phyloP scores from a whole-genome alignment of 2,888 invertebrate species.

The Alitta virens region DNA sequence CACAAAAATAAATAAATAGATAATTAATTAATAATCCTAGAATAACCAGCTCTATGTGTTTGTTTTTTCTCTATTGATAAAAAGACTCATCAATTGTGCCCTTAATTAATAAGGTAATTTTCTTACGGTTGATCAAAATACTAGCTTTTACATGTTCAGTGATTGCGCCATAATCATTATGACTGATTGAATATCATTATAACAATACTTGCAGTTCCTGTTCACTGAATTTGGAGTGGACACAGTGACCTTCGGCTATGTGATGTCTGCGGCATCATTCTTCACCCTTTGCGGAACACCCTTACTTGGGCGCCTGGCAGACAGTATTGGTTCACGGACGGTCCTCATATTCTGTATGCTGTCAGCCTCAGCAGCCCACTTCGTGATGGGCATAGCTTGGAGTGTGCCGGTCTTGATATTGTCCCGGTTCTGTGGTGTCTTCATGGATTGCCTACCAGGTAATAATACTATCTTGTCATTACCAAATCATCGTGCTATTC shows the following conservation, averaged over 20 bases:
- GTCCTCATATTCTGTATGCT: constrained; percentile 5
- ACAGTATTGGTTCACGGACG: constrained; percentile 2
- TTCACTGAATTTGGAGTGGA: constrained; percentile 2
- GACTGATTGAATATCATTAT: too few relatives aligned
- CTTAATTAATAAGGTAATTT: too few relatives aligned
- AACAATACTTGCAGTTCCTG: too few relatives aligned
- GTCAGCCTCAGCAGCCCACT: neutral
- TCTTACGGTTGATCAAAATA: too few relatives aligned
- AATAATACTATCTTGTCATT: neutral
- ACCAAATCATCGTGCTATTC: too few relatives aligned
- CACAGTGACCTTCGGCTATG: constrained; percentile 5
- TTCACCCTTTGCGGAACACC: constrained; percentile 1
- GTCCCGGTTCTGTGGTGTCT: neutral
- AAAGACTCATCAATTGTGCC: too few relatives aligned
- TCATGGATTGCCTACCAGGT: constrained; percentile 4
- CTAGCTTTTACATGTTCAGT: too few relatives aligned
- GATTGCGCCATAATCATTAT: too few relatives aligned
- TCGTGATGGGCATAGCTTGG: neutral
- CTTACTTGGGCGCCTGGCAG: constrained; percentile 1
- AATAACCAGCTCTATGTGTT: too few relatives aligned
- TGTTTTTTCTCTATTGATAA: too few relatives aligned
- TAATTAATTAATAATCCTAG: too few relatives aligned
- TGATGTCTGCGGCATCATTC: neutral
- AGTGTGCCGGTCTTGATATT: neutral
- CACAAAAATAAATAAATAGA: too few relatives aligned